Conservation (phyloP, 2,888 invertebrate species). For the Dryococelus australis region DNA sequence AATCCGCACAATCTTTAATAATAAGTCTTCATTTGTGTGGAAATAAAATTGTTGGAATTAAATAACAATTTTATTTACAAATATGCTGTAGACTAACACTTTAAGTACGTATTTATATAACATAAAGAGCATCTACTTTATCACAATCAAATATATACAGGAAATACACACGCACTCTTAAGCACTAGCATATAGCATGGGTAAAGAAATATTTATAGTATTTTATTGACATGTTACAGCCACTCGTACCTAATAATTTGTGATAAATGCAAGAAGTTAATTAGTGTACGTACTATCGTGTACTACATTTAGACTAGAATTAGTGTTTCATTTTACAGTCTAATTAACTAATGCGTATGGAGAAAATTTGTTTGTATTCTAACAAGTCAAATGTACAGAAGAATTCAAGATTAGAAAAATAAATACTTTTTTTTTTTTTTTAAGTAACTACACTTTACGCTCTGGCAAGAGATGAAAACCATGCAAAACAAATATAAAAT, state of each 20-base stretch:
- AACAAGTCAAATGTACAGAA: too few species aligned
- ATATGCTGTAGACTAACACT: background rate
- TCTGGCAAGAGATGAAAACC: too few species aligned
- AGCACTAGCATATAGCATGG: background rate
- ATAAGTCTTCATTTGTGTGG: background rate
- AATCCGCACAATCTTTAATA: background rate
- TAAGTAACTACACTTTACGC: too few species aligned
- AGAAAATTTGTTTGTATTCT: too few species aligned
- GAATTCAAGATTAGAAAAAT: too few species aligned
- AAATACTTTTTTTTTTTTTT: too few species aligned
- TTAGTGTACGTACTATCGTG: background rate
- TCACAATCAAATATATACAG: background rate
- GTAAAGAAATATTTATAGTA: background rate
- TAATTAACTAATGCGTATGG: background rate
- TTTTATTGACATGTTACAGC: background rate
- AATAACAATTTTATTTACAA: background rate
- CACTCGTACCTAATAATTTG: background rate
- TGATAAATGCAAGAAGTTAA: background rate
- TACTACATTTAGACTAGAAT: conserved; percentile 13
- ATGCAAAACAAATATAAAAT: too few species aligned
- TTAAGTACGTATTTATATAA: background rate
- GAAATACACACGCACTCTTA: background rate
- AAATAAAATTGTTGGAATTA: background rate
- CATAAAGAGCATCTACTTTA: background rate
- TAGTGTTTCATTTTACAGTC: background rate